Evolutionary conservation across 2,888 invertebrate genomes (phyloP).

Genomic region (Steinernema carpocapsae): DNA sequence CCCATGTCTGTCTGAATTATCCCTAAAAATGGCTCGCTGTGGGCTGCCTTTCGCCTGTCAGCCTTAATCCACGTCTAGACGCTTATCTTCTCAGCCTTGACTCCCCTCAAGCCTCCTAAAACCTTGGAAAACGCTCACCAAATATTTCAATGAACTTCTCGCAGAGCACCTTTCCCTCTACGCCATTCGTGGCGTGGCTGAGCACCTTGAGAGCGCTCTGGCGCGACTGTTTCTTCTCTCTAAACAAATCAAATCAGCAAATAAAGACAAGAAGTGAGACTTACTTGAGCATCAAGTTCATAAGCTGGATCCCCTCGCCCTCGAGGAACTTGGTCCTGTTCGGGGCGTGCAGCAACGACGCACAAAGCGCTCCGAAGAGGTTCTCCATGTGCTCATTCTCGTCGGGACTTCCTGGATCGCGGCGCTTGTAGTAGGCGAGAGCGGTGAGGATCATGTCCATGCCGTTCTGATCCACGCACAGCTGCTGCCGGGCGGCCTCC

Average conservation of each 20-base stretch:
- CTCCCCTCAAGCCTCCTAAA: too few relatives aligned
- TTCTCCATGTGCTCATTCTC: slow-evolving; percentile 99
- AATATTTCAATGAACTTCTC: slow-evolving; percentile 97
- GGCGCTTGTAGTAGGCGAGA: slow-evolving; percentile 64
- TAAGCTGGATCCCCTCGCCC: slow-evolving; percentile 95
- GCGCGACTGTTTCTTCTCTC: slow-evolving; percentile 91
- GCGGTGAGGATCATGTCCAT: slow-evolving; percentile 89
- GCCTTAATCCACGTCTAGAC: too few relatives aligned
- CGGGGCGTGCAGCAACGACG: slow-evolving; percentile 83
- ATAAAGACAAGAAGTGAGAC: neutral
- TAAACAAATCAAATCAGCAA: slow-evolving; percentile 29
- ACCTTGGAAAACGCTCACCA: slow-evolving; percentile 69
- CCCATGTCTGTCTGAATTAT: too few relatives aligned
- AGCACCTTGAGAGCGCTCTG: slow-evolving; percentile 89
- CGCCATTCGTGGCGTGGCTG: slow-evolving; percentile 94
- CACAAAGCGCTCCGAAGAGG: slow-evolving; percentile 92
- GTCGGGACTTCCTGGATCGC: slow-evolving; percentile 74
- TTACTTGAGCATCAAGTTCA: slow-evolving; percentile 94
- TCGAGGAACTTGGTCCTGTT: slow-evolving; percentile 88
- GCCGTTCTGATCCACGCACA: slow-evolving; percentile 77
- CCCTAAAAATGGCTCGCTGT: neutral
- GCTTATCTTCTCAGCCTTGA: too few relatives aligned
- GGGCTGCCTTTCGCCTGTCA: neutral
- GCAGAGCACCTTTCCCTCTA: slow-evolving; percentile 86
- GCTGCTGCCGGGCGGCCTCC: slow-evolving; percentile 73